These are phyloP conservation scores for Drosophila merina DNA, from an alignment of 2,888 invertebrate species.

Conservation along the genomic window DNA sequence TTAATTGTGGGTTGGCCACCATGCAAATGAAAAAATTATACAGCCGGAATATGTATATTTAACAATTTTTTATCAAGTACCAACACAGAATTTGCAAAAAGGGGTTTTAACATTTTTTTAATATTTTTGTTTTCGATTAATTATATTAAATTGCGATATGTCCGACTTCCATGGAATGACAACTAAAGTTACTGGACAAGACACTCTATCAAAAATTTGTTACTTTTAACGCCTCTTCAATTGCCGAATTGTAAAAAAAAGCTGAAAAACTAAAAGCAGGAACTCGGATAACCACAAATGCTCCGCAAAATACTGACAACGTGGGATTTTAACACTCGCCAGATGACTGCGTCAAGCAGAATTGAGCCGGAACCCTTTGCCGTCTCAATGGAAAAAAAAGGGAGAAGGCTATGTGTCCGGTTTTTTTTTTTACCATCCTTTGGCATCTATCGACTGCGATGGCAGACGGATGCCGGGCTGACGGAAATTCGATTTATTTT, in stretches of 20 bases:
- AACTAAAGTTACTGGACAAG: background rate
- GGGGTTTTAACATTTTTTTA: background rate
- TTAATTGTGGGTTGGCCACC: conserved; percentile 33
- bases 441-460: conserved; percentile 43
- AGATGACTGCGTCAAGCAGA: conserved; percentile 47
- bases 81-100: background rate
- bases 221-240: conserved; percentile 7
- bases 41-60: background rate
- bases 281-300: conserved; percentile 54
- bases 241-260: conserved; percentile 1
- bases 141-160: too few relatives aligned
- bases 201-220: background rate
- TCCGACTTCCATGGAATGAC: background rate
- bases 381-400: conserved; percentile 49
- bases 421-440: conserved; percentile 14
- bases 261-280: conserved; percentile 3
- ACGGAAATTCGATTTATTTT: conserved; percentile 79
- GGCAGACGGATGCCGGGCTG: conserved; percentile 43
- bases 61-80: background rate
- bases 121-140: background rate
- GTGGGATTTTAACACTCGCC: conserved; percentile 55
- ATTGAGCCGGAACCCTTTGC: conserved; percentile 68
- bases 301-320: conserved; percentile 41
- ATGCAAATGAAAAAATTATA: conserved; percentile 4
- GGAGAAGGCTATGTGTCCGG: conserved; percentile 34